Evolutionary conservation across 92 coral and sea anemone species (phyloP).

Genomic region (Ricordea florida): DNA sequence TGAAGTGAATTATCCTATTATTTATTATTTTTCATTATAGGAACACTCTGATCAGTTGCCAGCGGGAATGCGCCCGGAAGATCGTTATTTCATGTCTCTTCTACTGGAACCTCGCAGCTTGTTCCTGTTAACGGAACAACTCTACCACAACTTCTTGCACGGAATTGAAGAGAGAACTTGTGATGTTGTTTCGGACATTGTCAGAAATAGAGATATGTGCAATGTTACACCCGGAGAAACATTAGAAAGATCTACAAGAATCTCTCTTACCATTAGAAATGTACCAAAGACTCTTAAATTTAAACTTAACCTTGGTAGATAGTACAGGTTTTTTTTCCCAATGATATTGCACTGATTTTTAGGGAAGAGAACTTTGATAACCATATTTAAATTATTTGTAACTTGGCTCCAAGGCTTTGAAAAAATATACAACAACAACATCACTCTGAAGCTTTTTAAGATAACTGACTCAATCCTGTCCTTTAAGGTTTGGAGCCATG

Average conservation of each 20-base stretch:
- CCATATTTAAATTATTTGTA: too few species aligned
- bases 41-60: neutral
- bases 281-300: slow-evolving; percentile 92
- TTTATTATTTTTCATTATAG: neutral
- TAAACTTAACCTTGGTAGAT: slow-evolving; percentile 74
- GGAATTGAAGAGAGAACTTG: slow-evolving; percentile 75
- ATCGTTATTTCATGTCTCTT: slow-evolving; percentile 87
- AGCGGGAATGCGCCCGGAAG: slow-evolving; percentile 26
- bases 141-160: slow-evolving; percentile 85
- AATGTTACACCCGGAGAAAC: slow-evolving; percentile 55
- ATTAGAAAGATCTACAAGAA: slow-evolving; percentile 64
- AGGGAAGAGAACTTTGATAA: too few species aligned
- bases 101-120: slow-evolving; percentile 90
- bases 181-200: slow-evolving; percentile 57
- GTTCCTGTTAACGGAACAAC: slow-evolving; percentile 75
- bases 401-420: too few species aligned
- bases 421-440: too few species aligned
- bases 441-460: too few species aligned
- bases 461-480: too few species aligned
- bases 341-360: too few species aligned
- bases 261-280: slow-evolving; percentile 91
- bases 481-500: too few species aligned
- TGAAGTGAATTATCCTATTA: neutral
- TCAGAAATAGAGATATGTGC: slow-evolving; percentile 69
- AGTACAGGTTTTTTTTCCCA: neutral